Evolutionary conservation across 2,113 vertebrate genomes (phyloP).

Genomic region (Aegypius monachus): DNA sequence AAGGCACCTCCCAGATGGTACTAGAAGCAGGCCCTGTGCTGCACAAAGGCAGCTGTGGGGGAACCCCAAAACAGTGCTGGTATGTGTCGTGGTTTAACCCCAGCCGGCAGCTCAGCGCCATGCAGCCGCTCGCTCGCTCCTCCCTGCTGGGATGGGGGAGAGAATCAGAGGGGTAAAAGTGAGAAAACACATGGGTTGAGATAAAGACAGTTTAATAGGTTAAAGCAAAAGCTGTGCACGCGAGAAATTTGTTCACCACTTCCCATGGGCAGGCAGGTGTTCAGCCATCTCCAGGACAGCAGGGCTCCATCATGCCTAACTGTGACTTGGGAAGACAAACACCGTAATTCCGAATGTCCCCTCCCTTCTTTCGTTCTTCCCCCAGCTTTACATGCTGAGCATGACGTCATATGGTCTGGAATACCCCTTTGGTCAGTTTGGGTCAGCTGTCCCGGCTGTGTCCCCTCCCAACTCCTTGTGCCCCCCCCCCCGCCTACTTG

Average conservation of each 20-base stretch:
- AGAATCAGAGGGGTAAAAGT: not conserved
- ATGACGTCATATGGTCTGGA: too few species aligned
- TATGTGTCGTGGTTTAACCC: not conserved
- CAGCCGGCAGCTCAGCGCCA: not conserved
- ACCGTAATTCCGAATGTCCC: too few species aligned
- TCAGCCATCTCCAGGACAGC: too few species aligned
- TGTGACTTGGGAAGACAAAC: too few species aligned
- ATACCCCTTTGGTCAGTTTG: too few species aligned
- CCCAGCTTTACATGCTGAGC: too few species aligned
- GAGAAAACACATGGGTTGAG: not conserved
- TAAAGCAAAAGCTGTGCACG: not conserved
- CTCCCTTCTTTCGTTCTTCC: too few species aligned
- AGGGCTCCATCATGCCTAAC: too few species aligned
- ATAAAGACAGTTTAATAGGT: not conserved
- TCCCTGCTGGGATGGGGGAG: not conserved
- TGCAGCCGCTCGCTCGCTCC: fast-evolving
- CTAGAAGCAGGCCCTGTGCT: not conserved
- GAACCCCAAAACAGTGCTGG: not conserved
- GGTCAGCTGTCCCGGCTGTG: not conserved
- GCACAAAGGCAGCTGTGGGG: not conserved
- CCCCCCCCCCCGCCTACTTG: not conserved
- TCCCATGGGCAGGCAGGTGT: too few species aligned
- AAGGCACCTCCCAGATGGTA: not conserved
- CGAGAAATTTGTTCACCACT: not conserved
- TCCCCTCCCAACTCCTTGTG: not conserved